Evolutionary conservation across 2,797 vertebrate genomes (phyloP).

Genomic region (Florisuga fusca): DNA sequence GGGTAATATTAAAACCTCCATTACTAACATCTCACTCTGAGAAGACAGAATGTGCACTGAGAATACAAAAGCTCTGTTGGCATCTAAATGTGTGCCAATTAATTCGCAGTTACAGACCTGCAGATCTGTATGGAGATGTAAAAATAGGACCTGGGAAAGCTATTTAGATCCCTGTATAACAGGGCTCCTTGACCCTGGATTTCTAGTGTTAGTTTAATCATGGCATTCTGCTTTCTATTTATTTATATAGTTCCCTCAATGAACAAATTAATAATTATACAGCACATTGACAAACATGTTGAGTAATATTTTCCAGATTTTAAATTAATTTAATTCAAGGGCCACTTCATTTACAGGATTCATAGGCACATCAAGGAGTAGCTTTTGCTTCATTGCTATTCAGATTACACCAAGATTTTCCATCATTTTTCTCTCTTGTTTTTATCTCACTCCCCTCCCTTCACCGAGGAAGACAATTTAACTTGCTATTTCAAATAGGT

Average conservation of each 20-base stretch:
- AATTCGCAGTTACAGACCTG: slow-evolving; percentile 79
- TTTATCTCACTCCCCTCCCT: slow-evolving; percentile 54
- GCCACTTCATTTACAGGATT: slow-evolving; percentile 86
- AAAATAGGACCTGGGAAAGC: slow-evolving; percentile 83
- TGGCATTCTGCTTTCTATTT: slow-evolving; percentile 85
- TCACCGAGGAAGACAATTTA: slow-evolving; percentile 72
- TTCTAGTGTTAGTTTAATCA: slow-evolving; percentile 83
- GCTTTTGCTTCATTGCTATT: slow-evolving; percentile 80
- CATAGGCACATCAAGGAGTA: slow-evolving; percentile 80
- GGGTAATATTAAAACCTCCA: slow-evolving; percentile 85
- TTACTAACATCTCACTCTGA: slow-evolving; percentile 83
- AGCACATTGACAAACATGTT: slow-evolving; percentile 85
- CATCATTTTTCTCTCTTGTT: slow-evolving; percentile 66
- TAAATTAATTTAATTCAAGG: slow-evolving; percentile 88
- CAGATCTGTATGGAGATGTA: slow-evolving; percentile 77
- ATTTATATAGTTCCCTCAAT: slow-evolving; percentile 85
- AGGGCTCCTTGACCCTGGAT: slow-evolving; percentile 82
- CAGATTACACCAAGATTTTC: slow-evolving; percentile 77
- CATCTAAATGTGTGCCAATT: slow-evolving; percentile 84
- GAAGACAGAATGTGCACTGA: slow-evolving; percentile 84
- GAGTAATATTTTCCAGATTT: slow-evolving; percentile 86
- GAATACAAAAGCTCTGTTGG: slow-evolving; percentile 85
- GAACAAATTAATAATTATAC: slow-evolving; percentile 90
- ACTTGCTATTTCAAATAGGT: slow-evolving; percentile 74
- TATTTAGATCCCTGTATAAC: slow-evolving; percentile 78